Conservation (phyloP, 2,888 invertebrate genomes). For the Scaptomyza flava region DNA sequence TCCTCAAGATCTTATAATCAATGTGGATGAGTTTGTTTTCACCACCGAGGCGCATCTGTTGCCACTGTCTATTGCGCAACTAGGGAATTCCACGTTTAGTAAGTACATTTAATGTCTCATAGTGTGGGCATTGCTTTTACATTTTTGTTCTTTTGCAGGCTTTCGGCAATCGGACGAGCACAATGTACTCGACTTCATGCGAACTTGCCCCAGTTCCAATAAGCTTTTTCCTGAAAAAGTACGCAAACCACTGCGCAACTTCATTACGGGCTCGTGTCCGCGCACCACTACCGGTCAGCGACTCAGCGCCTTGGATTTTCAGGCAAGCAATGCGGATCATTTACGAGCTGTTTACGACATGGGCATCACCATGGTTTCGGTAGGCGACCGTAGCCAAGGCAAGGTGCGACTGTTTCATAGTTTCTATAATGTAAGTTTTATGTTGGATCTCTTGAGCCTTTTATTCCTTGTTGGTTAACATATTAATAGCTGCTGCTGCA, state of each 20-base stretch:
- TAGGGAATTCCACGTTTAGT: constrained; percentile 86
- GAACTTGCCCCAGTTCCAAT: constrained; percentile 94
- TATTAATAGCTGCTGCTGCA: neutral
- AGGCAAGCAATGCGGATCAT: constrained; percentile 94
- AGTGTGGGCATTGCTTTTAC: neutral
- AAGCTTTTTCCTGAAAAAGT: constrained; percentile 93
- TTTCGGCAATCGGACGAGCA: constrained; percentile 86
- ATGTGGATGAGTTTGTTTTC: constrained; percentile 94
- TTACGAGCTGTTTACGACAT: constrained; percentile 94
- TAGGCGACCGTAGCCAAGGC: constrained; percentile 89
- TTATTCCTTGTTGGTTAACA: constrained; percentile 2
- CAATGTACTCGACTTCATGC: constrained; percentile 85
- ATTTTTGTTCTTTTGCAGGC: constrained; percentile 78
- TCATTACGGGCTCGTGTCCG: constrained; percentile 93
- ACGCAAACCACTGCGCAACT: constrained; percentile 92
- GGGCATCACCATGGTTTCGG: constrained; percentile 96
- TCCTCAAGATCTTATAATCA: constrained; percentile 91
- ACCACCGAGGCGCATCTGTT: constrained; percentile 98
- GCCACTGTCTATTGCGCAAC: constrained; percentile 92
- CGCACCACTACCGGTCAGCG: constrained; percentile 87
- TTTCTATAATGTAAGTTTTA: constrained; percentile 90
- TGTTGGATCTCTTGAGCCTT: constrained; percentile 20
- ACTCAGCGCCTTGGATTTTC: constrained; percentile 89
- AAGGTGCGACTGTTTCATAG: constrained; percentile 96
- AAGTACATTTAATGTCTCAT: constrained; percentile 43